Conservation (phyloP, 2,888 invertebrate species). For the Lysandra bellargus region DNA sequence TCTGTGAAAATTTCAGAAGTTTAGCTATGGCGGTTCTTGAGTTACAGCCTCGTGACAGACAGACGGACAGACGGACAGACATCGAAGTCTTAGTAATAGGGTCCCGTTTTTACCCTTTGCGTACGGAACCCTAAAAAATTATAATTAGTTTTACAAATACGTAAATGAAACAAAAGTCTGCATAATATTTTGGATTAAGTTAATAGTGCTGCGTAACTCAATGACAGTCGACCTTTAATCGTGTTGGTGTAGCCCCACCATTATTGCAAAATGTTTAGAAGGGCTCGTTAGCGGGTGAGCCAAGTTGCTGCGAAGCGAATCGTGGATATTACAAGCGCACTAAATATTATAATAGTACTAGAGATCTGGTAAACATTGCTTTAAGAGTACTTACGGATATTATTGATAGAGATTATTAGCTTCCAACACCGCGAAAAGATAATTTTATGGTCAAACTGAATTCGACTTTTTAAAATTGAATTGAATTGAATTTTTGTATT, state of each 20-base stretch:
- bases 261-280: slow-evolving; percentile 6
- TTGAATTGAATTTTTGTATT: no score
- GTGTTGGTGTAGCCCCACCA: neutral
- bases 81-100: no score
- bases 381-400: neutral
- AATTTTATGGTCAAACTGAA: no score
- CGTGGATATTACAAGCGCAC: neutral
- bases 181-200: neutral
- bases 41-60: no score
- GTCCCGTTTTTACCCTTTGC: no score
- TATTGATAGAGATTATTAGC: no score
- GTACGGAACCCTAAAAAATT: neutral
- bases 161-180: neutral
- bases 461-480: no score
- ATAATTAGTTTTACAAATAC: neutral
- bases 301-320: neutral
- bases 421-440: no score
- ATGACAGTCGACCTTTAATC: neutral
- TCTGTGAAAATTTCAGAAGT: no score
- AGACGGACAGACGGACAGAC: no score
- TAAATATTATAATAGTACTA: neutral
- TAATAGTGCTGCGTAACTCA: neutral
- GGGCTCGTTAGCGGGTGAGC: neutral
- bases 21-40: no score
- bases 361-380: neutral